These are phyloP conservation scores for Nymphalis c-album DNA, from an alignment of 2,888 invertebrate genomes.

Conservation along the genomic window DNA sequence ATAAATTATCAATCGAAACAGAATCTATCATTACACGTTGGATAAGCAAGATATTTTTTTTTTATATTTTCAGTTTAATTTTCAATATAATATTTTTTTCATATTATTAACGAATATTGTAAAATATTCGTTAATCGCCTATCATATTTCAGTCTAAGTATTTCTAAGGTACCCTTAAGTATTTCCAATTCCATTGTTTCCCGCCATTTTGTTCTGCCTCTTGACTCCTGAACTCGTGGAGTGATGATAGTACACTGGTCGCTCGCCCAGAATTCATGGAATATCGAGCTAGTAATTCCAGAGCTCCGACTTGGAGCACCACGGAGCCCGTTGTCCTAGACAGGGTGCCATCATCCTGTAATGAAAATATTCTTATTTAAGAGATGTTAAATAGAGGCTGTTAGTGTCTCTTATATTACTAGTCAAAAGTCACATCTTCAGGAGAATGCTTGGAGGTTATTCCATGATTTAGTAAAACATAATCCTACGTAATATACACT, in stretches of 20 bases:
- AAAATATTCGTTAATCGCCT: too few species aligned
- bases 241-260: slow-evolving; percentile 78
- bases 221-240: slow-evolving; percentile 77
- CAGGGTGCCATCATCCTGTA: slow-evolving; percentile 55
- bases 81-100: not conserved
- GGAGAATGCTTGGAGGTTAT: too few species aligned
- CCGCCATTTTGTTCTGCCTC: slow-evolving; percentile 79
- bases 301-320: slow-evolving; percentile 69
- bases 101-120: not conserved
- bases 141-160: too few species aligned
- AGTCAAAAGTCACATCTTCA: too few species aligned
- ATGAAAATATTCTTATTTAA: not conserved
- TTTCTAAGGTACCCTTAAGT: slow-evolving; percentile 76
- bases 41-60: too few species aligned
- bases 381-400: not conserved
- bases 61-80: not conserved
- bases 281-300: slow-evolving; percentile 71
- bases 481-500: too few species aligned
- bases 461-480: too few species aligned
- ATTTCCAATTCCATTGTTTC: slow-evolving; percentile 85
- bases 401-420: not conserved
- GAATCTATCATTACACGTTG: not conserved
- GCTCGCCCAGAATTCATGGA: slow-evolving; percentile 74
- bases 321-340: slow-evolving; percentile 72
- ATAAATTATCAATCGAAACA: not conserved